Evolutionary conservation across 2,113 vertebrate species (phyloP), one percentile per base, ranked within the genome.

Genomic region (Erythrocercus mccallii): DNA sequence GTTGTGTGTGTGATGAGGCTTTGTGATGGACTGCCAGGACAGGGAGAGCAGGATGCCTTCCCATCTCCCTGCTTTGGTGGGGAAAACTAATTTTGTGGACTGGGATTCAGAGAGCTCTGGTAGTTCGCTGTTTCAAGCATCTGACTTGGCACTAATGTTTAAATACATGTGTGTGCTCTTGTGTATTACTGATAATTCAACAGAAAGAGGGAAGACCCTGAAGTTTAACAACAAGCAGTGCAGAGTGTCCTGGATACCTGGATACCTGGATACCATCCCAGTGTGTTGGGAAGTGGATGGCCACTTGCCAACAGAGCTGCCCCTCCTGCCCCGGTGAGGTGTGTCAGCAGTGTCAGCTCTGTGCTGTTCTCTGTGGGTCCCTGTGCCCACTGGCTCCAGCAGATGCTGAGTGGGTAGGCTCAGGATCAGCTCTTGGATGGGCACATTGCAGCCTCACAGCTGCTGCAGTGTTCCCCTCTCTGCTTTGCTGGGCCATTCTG

Each of bases 1-100:
- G 0, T 1, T 23, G 4, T 7, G 48, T 30, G 48, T 2, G 1
- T 20, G 61, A n/a, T 1, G 9, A 24, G 35, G 16, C 47, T 78
- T 40, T 71, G 23, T 17, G 73, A 21, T 31, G 37, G 38, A 7
- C 9, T 10, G 56, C 30, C 56, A 27, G 56, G 7, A 4, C 64
- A 56, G 44, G 30, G 24, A 24, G 35, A 60, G 38, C 53, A 35
- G 64, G 48, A 22, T 0, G 0, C 25, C 9, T 60, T 44, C 73
- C 58, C 14, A 21, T 38, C 35, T 17, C 45, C 17, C 50, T 85
- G 70, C 70, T 66, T 42, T 44, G 42, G 12, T 62, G 48, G 50
- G 48, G 62, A 35, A 58, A 84, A 5, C 10, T 33, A 22, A 50
- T 65, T 47, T 62, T 12, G 15, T 2, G 0, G 15, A 2, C 4